Evolutionary conservation across 2,113 vertebrate species (phyloP), one percentile per base, ranked within the genome.

Genomic region (Halcyon senegalensis): DNA sequence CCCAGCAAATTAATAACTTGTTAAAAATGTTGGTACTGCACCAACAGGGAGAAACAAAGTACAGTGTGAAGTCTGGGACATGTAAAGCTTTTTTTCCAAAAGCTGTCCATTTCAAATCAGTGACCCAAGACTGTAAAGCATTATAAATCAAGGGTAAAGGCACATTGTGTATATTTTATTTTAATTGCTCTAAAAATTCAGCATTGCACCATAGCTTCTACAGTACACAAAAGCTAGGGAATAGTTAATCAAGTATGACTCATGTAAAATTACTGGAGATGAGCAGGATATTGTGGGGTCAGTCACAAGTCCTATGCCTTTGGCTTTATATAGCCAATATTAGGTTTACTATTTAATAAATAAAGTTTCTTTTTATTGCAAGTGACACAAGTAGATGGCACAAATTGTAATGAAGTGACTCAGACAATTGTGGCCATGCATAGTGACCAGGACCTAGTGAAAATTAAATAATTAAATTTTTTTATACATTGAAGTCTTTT

Each of bases 211-310:
- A 33, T 62, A 88, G 31, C 58, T 70, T 85, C 48, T 28, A 9
- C 28, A 48, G 17, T 27, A 46, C 64, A 81, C 41, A 85, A 69
- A 92, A 43, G 25, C 24, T 41, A 44, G 17, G 46, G 74, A 95
- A 74, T 63, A 76, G 39, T 78, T 82, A 95, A 96, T 91, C 16
- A 60, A 53, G 33, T 87, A 50, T 96, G 80, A 83, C 70, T 91
- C 64, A 37, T 75, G 31, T 83, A 70, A 89, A 30, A 74, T 87
- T 84, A 68, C 30, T 94, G 44, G 55, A 97, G 39, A 24, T 85
- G 41, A 96, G 92, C 88, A 94, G 84, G 74, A 89, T 90, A 66
- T 69, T 85, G 67, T 87, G 58, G 33, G 56, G 33, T 90, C 53
- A 53, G 33, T 90, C 53, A 53, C 51, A 50, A 66, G 55, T n/a